Base-by-base conservation (phyloP, 2,797 vertebrate species). In the Microcaecilia unicolor region DNA sequence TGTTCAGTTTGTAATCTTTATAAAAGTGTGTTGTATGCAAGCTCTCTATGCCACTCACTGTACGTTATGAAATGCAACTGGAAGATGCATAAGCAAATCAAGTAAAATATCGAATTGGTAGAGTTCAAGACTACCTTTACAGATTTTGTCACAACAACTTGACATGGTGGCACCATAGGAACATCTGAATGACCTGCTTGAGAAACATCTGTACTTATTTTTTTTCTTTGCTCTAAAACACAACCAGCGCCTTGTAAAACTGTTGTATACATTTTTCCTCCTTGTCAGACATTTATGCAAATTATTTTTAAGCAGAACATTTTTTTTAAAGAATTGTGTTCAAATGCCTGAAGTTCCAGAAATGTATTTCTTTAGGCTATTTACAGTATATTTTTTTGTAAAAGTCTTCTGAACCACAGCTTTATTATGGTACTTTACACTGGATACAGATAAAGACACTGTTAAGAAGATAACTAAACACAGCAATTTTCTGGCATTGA, bases 391-490 rank as follows among this genome's bases (percentile, higher is more conserved):
- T 66, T 56, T 71, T 74, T 75, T 64, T 67, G 63, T 74, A 67
- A 76, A 78, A 60, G 76, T 74, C 64, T 79, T 76, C 68, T 65
- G 71, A 81, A 79, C 80, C 70, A 73, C 80, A 79, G 80, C 78
- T 83, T 86, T 82, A 78, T 76, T 79, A 78, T 77, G 79, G 81
- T 86, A 78, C 77, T 79, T 81, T 80, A 86, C 84, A 87, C 84
- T 87, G 84, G 84, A 87, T 79, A 74, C 71, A 74, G 72, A 78
- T 67, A 75, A 64, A 76, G 74, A 83, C 80, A 74, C 79, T 84
- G 81, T 77, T 69, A 60, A 61, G 71, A 74, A 75, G 72, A 71
- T 60, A 72, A 59, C 51, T 68, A 57, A 60, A 69, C 64, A 60
- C 74, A 70, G 76, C 81, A 78, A 70, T 73, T 77, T 76, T 70